Base-by-base conservation (phyloP, 2,113 vertebrate species). In the Varanus komodoensis region DNA sequence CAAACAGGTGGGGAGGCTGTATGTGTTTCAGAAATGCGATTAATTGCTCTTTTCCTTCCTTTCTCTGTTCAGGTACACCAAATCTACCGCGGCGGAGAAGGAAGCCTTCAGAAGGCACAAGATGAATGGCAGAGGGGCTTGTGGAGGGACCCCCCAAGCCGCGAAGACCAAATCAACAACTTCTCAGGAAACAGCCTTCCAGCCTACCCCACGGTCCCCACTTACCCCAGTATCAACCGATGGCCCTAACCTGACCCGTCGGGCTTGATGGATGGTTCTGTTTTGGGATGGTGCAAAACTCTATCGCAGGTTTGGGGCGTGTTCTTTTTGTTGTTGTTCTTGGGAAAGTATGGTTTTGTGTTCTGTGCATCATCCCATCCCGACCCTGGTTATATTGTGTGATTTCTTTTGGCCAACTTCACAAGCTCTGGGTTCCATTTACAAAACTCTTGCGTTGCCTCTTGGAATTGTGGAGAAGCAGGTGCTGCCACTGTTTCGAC, bases 201-300 rank as follows among this genome's bases (percentile, higher is more conserved):
- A 0, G 97, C 99, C 92, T 99, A 99, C 88, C 99, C 99, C 6
- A 97, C 98, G 0, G 98, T 99, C 82, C 98, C 99, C 82, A 99
- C 95, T 94, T 99, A 99, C 79, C 98, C 98, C 0, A 84, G 93
- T 0, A 94, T 94, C 74, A 91, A 92, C 94, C 96, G 97, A 23
- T 98, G 97, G 97, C 97, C 97, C 67, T 97, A 96, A 95, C 84
- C 87, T 88, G 85, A 8, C 0, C 87, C 86, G 89, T 79, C 90
- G 88, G 89, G 87, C 93, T 94, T 91, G 94, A 94, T 92, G 91
- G 91, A 92, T 94, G 90, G 87, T 94, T 90, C 21, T 93, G 74
- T 74, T 84, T 93, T 87, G 84, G 82, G 82, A 94, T 68, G 90
- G 92, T 92, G 32, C 9, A 91, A 68, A 77, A 67, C 5, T 6